Evolutionary conservation across 2,888 invertebrate species (phyloP).

Genomic region (Archips crataeganus): DNA sequence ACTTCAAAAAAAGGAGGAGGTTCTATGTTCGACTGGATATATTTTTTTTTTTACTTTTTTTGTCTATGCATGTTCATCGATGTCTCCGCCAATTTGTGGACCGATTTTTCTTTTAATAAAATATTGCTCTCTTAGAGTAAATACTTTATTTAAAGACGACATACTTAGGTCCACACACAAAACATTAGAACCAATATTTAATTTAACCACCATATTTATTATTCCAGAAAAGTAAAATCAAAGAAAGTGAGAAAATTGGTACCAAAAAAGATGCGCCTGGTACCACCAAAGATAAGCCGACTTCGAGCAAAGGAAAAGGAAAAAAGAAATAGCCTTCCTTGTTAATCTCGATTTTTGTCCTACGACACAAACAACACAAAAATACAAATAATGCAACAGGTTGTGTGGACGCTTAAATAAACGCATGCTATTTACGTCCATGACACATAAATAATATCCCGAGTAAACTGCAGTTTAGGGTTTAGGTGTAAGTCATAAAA

Average conservation of each 20-base stretch:
- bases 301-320: constrained; percentile 45
- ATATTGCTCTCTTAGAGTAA: too few species aligned
- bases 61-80: too few species aligned
- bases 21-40: too few species aligned
- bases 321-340: constrained; percentile 46
- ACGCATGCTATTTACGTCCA: background rate
- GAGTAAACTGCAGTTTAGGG: background rate
- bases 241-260: constrained; percentile 60
- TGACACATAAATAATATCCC: background rate
- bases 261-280: constrained; percentile 55
- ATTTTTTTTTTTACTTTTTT: too few species aligned
- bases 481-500: background rate
- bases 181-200: too few species aligned
- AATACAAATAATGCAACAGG: background rate
- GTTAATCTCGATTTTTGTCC: background rate
- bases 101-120: too few species aligned
- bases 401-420: background rate
- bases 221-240: constrained; percentile 71
- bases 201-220: constrained; percentile 6
- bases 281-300: constrained; percentile 56
- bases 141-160: too few species aligned
- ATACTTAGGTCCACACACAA: too few species aligned
- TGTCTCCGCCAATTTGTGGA: too few species aligned
- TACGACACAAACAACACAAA: background rate
- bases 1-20: too few species aligned